Base-by-base conservation (phyloP, 1,140 invertebrate genomes). In the Drosophila navojoa region DNA sequence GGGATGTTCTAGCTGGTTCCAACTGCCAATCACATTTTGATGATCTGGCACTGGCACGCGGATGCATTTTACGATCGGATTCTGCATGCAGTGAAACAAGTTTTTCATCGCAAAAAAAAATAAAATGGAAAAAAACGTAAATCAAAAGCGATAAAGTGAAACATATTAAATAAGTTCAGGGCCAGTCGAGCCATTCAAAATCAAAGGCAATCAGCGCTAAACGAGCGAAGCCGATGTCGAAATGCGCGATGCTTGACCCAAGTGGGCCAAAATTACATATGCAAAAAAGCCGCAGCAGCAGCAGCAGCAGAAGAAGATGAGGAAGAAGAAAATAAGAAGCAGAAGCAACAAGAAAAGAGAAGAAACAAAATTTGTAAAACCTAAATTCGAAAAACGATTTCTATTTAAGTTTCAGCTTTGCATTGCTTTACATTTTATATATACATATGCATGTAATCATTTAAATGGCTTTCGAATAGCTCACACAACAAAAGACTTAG, bases 341-440 rank as follows among this genome's bases (percentile, higher is more conserved):
- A 32, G 6, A 32, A 32, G 9, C 32, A 32, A 2, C 6, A 78
- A 82, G 78, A 68, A 53, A 79, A 22, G 19, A 22, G 19, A 47
- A 5, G n/a, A 40, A 54, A 58, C 35, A 42, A 47, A 55, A 49
- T 9, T 42, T 22, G 6, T 11, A 44, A 71, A 77, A 77, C 54
- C 68, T 49, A 55, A 78, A 73, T 67, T 66, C 71, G 55, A 78
- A 71, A 76, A 87, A 70, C 82, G 84, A 87, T 87, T 87, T 87
- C 84, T 87, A 89, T 87, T 87, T 89, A 84, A 76, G 79, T 87
- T 79, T 78, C 42, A 55, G 82, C 75, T 86, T 81, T 86, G 81
- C 74, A 86, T 77, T 86, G 81, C 66, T 71, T 86, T 74, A 81
- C 75, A 82, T 87, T 79, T 38, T 64, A 52, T 79, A 44, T 52